A percentile compares a stretch with the other conserved stretches of the same genome.
These are phyloP conservation scores for Chalcis sispes DNA, from an alignment of 2,888 invertebrate genomes.

Conservation along the genomic window DNA sequence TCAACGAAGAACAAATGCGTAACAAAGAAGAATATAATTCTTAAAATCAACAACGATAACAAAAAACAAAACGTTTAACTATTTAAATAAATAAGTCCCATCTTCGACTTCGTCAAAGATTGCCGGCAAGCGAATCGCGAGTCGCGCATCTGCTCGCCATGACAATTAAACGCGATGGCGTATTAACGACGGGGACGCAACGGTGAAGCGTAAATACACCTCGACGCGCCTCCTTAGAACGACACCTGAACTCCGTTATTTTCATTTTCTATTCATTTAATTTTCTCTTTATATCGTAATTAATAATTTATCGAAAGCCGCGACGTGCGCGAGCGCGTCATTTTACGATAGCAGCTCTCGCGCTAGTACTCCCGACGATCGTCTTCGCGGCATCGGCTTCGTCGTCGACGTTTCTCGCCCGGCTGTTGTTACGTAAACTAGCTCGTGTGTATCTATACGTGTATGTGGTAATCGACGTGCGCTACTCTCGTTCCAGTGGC, in stretches of 20 bases:
- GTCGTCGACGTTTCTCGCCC: background rate
- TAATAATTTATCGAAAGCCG: too few species aligned
- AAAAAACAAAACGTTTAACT: background rate
- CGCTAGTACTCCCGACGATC: background rate
- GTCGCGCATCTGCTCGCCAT: constrained; percentile 13
- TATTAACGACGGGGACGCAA: background rate
- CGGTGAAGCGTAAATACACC: too few species aligned
- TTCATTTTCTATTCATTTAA: too few species aligned
- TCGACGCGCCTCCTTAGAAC: background rate
- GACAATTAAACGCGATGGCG: background rate
- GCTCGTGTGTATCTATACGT: background rate
- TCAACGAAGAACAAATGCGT: background rate
- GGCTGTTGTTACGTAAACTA: constrained; percentile 42
- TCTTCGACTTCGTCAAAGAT: constrained; percentile 1
- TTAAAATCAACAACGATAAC: background rate
- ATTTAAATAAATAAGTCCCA: background rate
- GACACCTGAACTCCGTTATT: constrained; percentile 33
- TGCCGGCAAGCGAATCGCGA: background rate
- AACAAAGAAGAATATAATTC: background rate
- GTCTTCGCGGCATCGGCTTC: background rate
- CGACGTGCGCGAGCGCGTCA: background rate
- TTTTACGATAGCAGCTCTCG: constrained; percentile 21
- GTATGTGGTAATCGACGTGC: constrained; percentile 24
- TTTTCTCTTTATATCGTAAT: too few species aligned
- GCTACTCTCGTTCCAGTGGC: constrained; percentile 37